A percentile compares a stretch with the other conserved stretches of the same genome.
These are phyloP conservation scores for Zenarchopterus dispar DNA, from an alignment of 2,797 vertebrate species.

Conservation along the genomic window DNA sequence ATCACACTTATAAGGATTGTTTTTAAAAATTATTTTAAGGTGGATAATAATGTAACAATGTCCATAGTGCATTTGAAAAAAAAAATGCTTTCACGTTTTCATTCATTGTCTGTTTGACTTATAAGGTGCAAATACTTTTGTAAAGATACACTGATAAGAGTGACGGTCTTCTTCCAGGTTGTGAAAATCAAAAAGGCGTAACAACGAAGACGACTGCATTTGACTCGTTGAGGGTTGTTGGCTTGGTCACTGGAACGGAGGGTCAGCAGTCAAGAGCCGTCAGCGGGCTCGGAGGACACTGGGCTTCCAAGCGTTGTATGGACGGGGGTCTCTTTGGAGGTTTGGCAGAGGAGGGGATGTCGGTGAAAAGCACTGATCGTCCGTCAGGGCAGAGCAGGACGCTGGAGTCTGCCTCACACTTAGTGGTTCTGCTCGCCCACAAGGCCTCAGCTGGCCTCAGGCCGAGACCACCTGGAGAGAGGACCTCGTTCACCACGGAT, in stretches of 20 bases:
- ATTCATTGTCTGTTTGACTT: constrained; percentile 38
- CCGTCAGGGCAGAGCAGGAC: constrained; percentile 89
- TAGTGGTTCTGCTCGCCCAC: constrained; percentile 90
- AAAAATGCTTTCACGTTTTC: constrained; percentile 6
- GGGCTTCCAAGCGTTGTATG: constrained; percentile 77
- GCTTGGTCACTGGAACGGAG: neutral
- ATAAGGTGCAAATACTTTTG: constrained; percentile 60
- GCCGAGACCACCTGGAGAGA: constrained; percentile 70
- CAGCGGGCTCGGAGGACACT: constrained; percentile 70
- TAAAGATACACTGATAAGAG: constrained; percentile 20
- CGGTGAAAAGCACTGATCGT: constrained; percentile 68
- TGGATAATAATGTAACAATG: constrained; percentile 38
- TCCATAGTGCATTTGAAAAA: constrained; percentile 36
- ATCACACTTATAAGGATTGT: constrained; percentile 1
- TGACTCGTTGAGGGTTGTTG: neutral
- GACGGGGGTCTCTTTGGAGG: constrained; percentile 80
- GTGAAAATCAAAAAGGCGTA: constrained; percentile 32
- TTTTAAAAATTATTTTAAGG: constrained; percentile 9
- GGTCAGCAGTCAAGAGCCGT: constrained; percentile 64
- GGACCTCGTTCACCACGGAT: constrained; percentile 79
- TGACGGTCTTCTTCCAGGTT: constrained; percentile 19
- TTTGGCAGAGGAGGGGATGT: constrained; percentile 66
- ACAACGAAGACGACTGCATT: constrained; percentile 21
- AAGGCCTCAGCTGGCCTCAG: constrained; percentile 81
- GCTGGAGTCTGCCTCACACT: constrained; percentile 97